Conservation (phyloP, 1,140 invertebrate genomes). For the Liolophura sinensis region DNA sequence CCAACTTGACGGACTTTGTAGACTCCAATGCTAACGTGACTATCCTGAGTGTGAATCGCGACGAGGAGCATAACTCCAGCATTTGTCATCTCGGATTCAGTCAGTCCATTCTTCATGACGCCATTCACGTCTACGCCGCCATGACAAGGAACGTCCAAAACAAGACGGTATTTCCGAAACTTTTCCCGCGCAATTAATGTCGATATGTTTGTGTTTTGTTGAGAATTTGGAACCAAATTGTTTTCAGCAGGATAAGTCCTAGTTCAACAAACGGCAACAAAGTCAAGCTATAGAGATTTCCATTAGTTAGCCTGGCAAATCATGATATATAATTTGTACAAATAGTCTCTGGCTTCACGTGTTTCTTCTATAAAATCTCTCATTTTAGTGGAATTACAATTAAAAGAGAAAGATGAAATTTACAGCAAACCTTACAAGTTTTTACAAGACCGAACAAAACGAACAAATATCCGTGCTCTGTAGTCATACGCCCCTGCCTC, state of each 20-base stretch:
- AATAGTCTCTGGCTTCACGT: no score
- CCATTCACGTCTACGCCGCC: conserved; percentile 15
- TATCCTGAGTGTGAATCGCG: conserved; percentile 38
- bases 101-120: conserved; percentile 34
- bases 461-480: no score
- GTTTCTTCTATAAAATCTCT: no score
- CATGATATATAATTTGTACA: no score
- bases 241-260: neutral
- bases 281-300: neutral
- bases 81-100: conserved; percentile 31
- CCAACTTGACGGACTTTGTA: conserved; percentile 26
- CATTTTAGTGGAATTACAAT: no score
- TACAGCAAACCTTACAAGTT: no score
- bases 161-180: no score
- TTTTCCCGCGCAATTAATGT: conserved; percentile 1
- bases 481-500: no score
- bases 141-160: neutral
- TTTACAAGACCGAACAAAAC: no score
- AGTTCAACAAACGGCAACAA: no score
- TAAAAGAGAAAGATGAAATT: no score
- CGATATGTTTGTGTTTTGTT: conserved; percentile 3
- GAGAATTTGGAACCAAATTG: neutral
- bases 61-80: conserved; percentile 19
- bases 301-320: neutral
- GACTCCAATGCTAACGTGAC: conserved; percentile 40